Base-by-base conservation (phyloP, 1,140 invertebrate species). In the Drosophila malerkotliana region DNA sequence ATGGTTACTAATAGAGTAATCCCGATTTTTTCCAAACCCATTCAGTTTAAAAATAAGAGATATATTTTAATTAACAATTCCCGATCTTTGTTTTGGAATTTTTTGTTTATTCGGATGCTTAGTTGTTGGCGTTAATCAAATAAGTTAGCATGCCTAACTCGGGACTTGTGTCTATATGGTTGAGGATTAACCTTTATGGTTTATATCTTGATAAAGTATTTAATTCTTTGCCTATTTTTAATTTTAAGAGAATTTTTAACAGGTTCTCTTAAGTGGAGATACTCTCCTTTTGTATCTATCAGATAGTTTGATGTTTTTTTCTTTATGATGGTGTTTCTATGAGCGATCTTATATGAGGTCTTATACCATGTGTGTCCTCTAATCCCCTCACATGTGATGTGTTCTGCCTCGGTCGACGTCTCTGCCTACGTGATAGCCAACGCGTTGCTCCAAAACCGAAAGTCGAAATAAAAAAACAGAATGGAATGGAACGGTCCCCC, bases 351-450 rank as follows among this genome's bases (percentile, higher is more conserved):
- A 28, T 28, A 18, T 18, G 18, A 5, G 26, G 6, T 28, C 26
- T 28, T 28, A 39, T 15, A 32, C 49, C 56, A 5, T 28, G 26
- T 26, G 53, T 4, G 8, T n/a, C 34, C 10, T n/a, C 57, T 57
- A 59, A 72, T 63, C 49, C 62, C 66, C 57, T 62, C 32, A 41
- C 28, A 37, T 45, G 49, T 54, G 54, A 68, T 68, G 77, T 48
- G 61, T 56, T 55, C 39, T 44, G 21, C 45, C 41, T 54, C 51
- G 3, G 37, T 44, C 34, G 34, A 26, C 58, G 55, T 53, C 74
- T 39, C 76, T 79, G 82, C 55, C 82, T 85, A 85, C 82, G 82
- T 85, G 82, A 61, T 74, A 49, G 44, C 44, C 10, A 52, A 82
- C 82, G 82, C 82, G 81, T 85, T 78, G 51, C 73, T 57, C 53